Evolutionary conservation across 1,140 invertebrate genomes (phyloP), one percentile per base, ranked within the genome.

Genomic region (Polypedilum vanderplanki): DNA sequence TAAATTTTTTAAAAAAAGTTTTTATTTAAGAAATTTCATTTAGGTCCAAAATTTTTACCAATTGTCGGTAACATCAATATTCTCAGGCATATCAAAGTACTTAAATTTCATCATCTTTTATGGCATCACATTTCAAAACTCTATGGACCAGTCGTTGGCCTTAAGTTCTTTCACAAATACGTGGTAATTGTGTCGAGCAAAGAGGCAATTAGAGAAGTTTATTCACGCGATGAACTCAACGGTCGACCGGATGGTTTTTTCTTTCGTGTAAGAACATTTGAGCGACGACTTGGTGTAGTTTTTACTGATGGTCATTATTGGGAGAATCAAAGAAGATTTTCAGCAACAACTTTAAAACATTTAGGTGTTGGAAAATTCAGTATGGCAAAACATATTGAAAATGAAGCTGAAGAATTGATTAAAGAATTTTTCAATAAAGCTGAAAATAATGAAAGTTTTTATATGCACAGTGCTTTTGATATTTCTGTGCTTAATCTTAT

Each of bases 211-310:
- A 88, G 85, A 76, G 87, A 90, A 77, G 85, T 87, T 7, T 82
- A 88, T 1, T 81, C 82, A 1, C 85, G 82, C 46, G 87, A 90
- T 7, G 88, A 90, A 67, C 90, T 92, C 75, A 86, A 89, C 67
- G 90, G 88, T 3, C 84, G 91, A 75, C 91, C 91, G 0, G 85
- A 89, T 79, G 89, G 89, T 74, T 89, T 90, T 77, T 88, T 90
- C 78, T 90, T 89, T 76, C 81, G 84, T 41, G 80, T 89, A 20
- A 82, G 90, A 76, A 84, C 87, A 0, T 88, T 88, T 77, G 88
- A 88, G 22, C 86, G 88, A 79, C 85, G 88, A 80, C 82, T 86
- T 77, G 88, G 88, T 3, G 78, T 90, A 20, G 81, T 89, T 18
- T 87, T 89, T 73, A 83, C 83, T 1, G 88, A 90, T 46, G 89